Evolutionary conservation across 2,113 vertebrate genomes (phyloP).

Genomic region (Corythaixoides concolor): DNA sequence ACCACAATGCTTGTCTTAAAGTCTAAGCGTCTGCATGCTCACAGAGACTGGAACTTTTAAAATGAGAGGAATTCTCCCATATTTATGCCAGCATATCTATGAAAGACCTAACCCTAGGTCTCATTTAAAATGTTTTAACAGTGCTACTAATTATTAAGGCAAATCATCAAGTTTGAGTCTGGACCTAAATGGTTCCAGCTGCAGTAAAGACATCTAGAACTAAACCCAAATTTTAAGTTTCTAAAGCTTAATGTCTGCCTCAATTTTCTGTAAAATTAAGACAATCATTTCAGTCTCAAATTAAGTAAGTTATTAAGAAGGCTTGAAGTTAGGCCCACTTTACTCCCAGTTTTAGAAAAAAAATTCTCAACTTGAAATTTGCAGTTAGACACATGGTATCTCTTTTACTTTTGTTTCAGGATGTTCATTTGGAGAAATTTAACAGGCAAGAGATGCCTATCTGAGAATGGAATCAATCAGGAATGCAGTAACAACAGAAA

Average conservation of each 20-base stretch:
- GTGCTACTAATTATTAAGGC: background rate
- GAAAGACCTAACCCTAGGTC: background rate
- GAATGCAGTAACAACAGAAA: constrained; percentile 44
- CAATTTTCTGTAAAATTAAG: background rate
- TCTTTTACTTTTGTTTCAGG: background rate
- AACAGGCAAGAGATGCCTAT: constrained; percentile 3
- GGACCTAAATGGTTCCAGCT: background rate
- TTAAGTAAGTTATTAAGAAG: background rate
- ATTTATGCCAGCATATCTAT: background rate
- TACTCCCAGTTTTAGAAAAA: background rate
- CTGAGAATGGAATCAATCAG: constrained; percentile 30
- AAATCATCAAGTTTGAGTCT: background rate
- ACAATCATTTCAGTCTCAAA: background rate
- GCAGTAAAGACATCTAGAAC: background rate
- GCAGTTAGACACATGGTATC: background rate
- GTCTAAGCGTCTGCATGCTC: background rate
- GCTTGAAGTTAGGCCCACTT: background rate
- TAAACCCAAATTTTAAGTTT: background rate
- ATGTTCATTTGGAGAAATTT: background rate
- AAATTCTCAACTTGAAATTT: background rate
- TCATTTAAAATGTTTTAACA: background rate
- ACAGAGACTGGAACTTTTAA: background rate
- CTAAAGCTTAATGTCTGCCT: background rate
- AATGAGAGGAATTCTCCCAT: background rate
- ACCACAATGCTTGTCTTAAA: background rate